phyloP scores from a whole-genome alignment of 1,140 invertebrate species.

The Drosophila grimshawi region DNA sequence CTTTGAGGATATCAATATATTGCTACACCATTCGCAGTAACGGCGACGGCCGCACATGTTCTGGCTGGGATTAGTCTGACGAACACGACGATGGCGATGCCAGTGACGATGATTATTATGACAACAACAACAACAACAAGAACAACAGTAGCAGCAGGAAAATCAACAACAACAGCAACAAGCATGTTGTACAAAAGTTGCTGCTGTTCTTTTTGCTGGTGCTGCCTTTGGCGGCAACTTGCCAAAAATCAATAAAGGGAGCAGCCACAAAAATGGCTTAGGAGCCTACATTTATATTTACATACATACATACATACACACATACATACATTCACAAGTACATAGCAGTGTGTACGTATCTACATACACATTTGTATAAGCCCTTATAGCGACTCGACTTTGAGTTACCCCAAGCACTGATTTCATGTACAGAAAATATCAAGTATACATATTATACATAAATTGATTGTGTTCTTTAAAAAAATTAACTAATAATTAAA shows the following conservation, averaged over 20 bases:
- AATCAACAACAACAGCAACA: neutral
- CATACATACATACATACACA: conserved; percentile 8
- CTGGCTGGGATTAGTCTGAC: conserved; percentile 39
- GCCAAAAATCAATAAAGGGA: conserved; percentile 32
- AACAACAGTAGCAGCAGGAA: neutral
- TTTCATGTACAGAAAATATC: neutral
- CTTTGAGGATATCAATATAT: conserved; percentile 70
- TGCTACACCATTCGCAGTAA: conserved; percentile 25
- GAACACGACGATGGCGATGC: conserved; percentile 6
- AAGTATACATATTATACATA: neutral
- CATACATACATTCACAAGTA: neutral
- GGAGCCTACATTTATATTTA: conserved; percentile 12
- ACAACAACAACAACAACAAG: conserved; percentile 11
- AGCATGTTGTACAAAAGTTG: conserved; percentile 10
- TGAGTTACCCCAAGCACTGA: neutral
- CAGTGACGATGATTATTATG: conserved; percentile 26
- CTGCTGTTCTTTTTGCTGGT: conserved; percentile 13
- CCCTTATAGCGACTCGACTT: conserved; percentile 1
- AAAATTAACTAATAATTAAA: too few relatives aligned
- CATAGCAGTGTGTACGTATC: neutral
- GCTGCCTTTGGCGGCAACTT: conserved; percentile 28
- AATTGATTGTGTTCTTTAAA: neutral
- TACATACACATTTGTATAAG: conserved; percentile 7
- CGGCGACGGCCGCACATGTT: conserved; percentile 20
- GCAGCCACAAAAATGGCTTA: conserved; percentile 43